Percentiles rank a stretch among this genome's conserved stretches.
Evolutionary conservation across 2,888 invertebrate genomes (phyloP).

Genomic region (Caenorhabditis parvicauda): DNA sequence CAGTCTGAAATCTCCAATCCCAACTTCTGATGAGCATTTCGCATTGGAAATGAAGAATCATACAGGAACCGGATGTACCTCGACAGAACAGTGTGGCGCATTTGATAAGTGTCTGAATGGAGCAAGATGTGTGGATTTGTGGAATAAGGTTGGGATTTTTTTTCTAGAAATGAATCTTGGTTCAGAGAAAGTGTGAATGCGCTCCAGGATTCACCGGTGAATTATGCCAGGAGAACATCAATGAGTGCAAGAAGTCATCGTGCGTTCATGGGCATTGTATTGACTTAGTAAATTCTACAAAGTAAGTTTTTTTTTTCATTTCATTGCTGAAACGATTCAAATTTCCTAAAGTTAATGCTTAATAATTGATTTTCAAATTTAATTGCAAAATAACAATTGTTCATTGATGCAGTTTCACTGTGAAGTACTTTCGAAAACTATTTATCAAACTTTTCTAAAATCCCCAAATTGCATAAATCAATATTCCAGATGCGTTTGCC

Average conservation of each 20-base stretch:
- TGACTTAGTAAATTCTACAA: slow-evolving; percentile 31
- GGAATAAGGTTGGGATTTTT: slow-evolving; percentile 26
- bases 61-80: slow-evolving; percentile 31
- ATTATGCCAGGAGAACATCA: slow-evolving; percentile 43
- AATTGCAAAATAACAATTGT: no score
- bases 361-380: neutral
- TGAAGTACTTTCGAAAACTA: no score
- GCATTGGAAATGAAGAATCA: slow-evolving; percentile 10
- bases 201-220: slow-evolving; percentile 44
- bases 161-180: neutral
- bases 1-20: slow-evolving; percentile 25
- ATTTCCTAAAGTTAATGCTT: no score
- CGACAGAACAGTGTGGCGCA: slow-evolving; percentile 36
- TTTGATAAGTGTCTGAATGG: slow-evolving; percentile 39
- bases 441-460: no score
- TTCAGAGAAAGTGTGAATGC: slow-evolving; percentile 26
- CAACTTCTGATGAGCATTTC: slow-evolving; percentile 15
- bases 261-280: slow-evolving; percentile 36
- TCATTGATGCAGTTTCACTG: no score
- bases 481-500: slow-evolving; percentile 45
- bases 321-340: no score
- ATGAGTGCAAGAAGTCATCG: slow-evolving; percentile 35
- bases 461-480: neutral
- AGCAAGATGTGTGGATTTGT: slow-evolving; percentile 31
- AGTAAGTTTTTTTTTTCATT: no score